Evolutionary conservation across 2,888 invertebrate genomes (phyloP), one percentile per base, ranked within the genome.

Genomic region (Acrocyrtus sp.): DNA sequence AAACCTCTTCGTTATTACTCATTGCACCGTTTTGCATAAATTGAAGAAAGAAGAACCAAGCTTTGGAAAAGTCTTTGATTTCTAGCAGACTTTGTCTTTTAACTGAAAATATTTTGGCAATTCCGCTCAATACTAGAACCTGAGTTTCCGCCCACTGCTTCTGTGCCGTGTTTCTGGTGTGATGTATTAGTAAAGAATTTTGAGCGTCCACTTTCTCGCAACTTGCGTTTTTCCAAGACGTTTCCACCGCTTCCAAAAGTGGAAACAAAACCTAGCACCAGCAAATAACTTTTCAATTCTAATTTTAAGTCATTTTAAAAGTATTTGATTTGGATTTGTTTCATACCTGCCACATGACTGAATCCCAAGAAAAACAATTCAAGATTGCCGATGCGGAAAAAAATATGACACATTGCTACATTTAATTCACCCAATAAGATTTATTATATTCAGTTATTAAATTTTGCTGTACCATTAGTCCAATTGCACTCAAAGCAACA

Each of bases 81-180:
- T 90, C 88, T 83, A 91, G 90, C 19, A 98, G 87, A 58, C 95
- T 87, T 82, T 91, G 92, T 80, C 95, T 90, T 84, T 97, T 93
- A 0, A 95, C 93, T 83, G 96, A 95, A 85, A 98, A 97, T 54
- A 93, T 96, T 75, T 96, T 88, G 0, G 96, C 95, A 21, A 97
- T 96, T 0, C 97, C 97, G 2, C 94, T 94, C 15, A 96, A 85
- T 0, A 95, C 94, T 74, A 95, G 84, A 43, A 94, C 96, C 87
- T 96, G 95, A 0, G 98, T 98, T 85, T 98, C 98, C 0, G 98
- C 96, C 98, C 98, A 98, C 83, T 98, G 98, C 82, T 98, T 98
- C 85, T 97, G 96, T 54, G 98, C 98, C 0, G 99, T 99, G 85
- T 99, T 98, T 70, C 99, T 88, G 0, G 98, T 95, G 85, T 99